A percentile compares a stretch with the other conserved stretches of the same genome.
These are phyloP conservation scores for Platypus cylindrus DNA, from an alignment of 2,888 invertebrate genomes.

Conservation along the genomic window DNA sequence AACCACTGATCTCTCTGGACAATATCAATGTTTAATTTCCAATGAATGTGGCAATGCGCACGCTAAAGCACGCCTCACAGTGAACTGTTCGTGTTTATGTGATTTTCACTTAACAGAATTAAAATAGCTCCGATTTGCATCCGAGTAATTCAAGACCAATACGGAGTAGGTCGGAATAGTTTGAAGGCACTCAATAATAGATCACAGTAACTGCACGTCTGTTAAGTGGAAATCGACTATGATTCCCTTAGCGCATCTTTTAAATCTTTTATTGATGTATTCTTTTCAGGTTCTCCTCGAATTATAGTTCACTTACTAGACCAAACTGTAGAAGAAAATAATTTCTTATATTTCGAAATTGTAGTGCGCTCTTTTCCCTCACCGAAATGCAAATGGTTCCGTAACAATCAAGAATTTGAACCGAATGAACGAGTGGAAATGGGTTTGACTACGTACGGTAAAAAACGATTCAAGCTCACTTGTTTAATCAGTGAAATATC, in stretches of 20 bases:
- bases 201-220: no score
- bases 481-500: constrained; percentile 10
- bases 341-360: constrained; percentile 7
- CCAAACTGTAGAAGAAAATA: constrained; percentile 10
- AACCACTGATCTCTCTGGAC: constrained; percentile 14
- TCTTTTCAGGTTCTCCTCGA: constrained; percentile 11
- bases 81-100: no score
- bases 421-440: constrained; percentile 11
- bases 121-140: no score
- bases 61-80: constrained; percentile 10
- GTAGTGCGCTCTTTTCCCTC: constrained; percentile 11
- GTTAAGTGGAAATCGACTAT: no score
- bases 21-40: constrained; percentile 11
- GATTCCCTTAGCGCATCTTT: neutral
- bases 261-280: neutral
- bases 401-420: constrained; percentile 13
- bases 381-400: constrained; percentile 14
- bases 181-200: no score
- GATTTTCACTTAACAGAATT: no score
- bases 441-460: constrained; percentile 13
- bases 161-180: no score
- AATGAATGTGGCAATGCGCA: constrained; percentile 13
- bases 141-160: no score
- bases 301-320: constrained; percentile 11
- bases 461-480: constrained; percentile 11